phyloP scores from a whole-genome alignment of 2,888 invertebrate genomes.

The Pyrrhia umbra region DNA sequence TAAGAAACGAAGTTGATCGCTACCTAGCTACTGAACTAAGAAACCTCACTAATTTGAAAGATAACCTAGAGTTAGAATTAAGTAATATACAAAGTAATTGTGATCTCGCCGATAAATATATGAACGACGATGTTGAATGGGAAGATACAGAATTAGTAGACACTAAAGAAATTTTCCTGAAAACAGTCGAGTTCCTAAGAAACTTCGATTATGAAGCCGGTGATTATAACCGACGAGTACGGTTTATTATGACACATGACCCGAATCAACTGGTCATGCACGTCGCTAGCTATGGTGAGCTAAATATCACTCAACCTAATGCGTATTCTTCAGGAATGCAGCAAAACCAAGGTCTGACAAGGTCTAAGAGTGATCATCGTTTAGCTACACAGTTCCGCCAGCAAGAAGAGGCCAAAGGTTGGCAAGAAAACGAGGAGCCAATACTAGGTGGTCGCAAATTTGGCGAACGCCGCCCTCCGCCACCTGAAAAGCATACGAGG shows the following conservation, averaged over 20 bases:
- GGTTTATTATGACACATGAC: conserved; percentile 97
- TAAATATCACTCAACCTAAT: conserved; percentile 93
- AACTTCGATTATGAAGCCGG: conserved; percentile 98
- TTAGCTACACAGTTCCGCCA: conserved; percentile 96
- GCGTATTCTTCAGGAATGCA: conserved; percentile 91
- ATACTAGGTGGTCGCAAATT: conserved; percentile 94
- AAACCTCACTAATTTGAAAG: conserved; percentile 96
- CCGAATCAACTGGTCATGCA: conserved; percentile 97
- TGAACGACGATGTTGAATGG: conserved; percentile 97
- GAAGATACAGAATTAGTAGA: conserved; percentile 98
- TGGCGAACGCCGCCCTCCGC: conserved; percentile 92
- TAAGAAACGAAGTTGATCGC: conserved; percentile 97
- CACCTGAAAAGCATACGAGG: conserved; percentile 87
- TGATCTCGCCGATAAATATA: conserved; percentile 98
- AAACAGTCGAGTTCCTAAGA: conserved; percentile 98
- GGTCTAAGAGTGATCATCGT: conserved; percentile 98
- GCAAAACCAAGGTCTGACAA: conserved; percentile 94
- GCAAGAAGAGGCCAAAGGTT: conserved; percentile 93
- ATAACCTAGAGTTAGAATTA: conserved; percentile 98
- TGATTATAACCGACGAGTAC: conserved; percentile 95
- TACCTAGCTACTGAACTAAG: conserved; percentile 97
- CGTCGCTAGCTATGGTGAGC: conserved; percentile 96
- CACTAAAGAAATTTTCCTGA: conserved; percentile 98
- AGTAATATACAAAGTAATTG: conserved; percentile 99
- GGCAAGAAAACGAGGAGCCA: conserved; percentile 92